Percentiles rank a stretch among this genome's conserved stretches.
These are phyloP conservation scores for Betta splendens DNA, from an alignment of 2,797 vertebrate species.

Conservation along the genomic window DNA sequence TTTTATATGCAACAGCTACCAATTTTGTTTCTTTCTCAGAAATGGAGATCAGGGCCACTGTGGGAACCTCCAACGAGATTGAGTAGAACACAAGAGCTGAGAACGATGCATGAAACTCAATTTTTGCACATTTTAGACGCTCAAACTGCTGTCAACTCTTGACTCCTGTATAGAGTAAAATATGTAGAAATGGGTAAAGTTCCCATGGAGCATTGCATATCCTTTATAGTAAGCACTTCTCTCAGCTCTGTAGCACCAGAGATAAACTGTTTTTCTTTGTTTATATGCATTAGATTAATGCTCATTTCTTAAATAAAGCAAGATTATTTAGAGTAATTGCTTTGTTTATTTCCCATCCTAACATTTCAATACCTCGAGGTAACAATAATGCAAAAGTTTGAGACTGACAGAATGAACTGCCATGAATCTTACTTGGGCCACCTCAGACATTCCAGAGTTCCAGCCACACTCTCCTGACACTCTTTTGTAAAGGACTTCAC, in stretches of 20 bases:
- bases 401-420: no score
- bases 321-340: slow-evolving; percentile 30
- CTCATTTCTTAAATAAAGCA: slow-evolving; percentile 69
- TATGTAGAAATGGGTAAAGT: slow-evolving; percentile 10
- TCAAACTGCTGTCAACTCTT: slow-evolving; percentile 10
- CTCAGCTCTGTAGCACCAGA: slow-evolving; percentile 45
- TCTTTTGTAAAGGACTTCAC: no score
- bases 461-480: no score
- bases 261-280: slow-evolving; percentile 41
- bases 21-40: slow-evolving; percentile 44
- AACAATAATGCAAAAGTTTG: no score
- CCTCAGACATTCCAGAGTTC: no score
- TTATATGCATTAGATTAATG: slow-evolving; percentile 81
- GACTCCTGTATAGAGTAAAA: slow-evolving; percentile 21
- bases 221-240: slow-evolving; percentile 44
- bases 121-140: slow-evolving; percentile 56
- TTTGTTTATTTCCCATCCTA: neutral
- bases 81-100: slow-evolving; percentile 52
- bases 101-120: slow-evolving; percentile 42
- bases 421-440: no score
- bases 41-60: slow-evolving; percentile 16
- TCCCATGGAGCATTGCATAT: slow-evolving; percentile 43
- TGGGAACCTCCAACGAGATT: slow-evolving; percentile 67
- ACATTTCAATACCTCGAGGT: no score
- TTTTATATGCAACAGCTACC: neutral